Evolutionary conservation across 2,113 vertebrate species (phyloP).

Genomic region (Onychostruthus taczanowskii): DNA sequence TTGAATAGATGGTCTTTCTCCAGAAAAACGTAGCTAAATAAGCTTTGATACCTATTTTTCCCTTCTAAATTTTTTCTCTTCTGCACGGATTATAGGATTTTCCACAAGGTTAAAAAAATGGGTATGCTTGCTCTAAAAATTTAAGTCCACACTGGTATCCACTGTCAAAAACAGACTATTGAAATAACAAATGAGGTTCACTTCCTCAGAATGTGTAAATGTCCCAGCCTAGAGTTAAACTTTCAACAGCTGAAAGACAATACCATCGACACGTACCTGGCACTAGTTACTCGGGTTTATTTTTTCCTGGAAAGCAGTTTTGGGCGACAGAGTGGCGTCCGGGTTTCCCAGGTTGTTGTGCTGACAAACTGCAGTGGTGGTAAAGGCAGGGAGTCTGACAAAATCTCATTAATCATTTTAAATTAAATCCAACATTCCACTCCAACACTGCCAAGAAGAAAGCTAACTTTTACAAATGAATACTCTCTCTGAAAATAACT

Average conservation of each 20-base stretch:
- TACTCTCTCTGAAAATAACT: conserved; percentile 60
- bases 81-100: background rate
- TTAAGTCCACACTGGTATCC: background rate
- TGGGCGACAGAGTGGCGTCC: conserved; percentile 84
- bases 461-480: conserved; percentile 77
- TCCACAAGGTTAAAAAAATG: background rate
- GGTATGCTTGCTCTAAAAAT: background rate
- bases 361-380: conserved; percentile 88
- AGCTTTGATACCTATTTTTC: background rate
- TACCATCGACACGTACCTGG: conserved; percentile 73
- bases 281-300: conserved; percentile 69
- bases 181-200: conserved; percentile 48
- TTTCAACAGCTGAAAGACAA: conserved; percentile 76
- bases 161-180: background rate
- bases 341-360: conserved; percentile 76
- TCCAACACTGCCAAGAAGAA: conserved; percentile 69
- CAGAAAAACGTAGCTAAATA: background rate
- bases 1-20: background rate
- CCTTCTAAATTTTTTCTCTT: background rate
- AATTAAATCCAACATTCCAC: conserved; percentile 84
- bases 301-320: conserved; percentile 75
- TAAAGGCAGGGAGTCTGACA: conserved; percentile 78
- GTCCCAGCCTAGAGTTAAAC: conserved; percentile 66
- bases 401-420: conserved; percentile 91
- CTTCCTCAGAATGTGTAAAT: conserved; percentile 53